These are phyloP conservation scores for Zaprionus camerounensis DNA, from an alignment of 1,140 invertebrate species.

Conservation along the genomic window DNA sequence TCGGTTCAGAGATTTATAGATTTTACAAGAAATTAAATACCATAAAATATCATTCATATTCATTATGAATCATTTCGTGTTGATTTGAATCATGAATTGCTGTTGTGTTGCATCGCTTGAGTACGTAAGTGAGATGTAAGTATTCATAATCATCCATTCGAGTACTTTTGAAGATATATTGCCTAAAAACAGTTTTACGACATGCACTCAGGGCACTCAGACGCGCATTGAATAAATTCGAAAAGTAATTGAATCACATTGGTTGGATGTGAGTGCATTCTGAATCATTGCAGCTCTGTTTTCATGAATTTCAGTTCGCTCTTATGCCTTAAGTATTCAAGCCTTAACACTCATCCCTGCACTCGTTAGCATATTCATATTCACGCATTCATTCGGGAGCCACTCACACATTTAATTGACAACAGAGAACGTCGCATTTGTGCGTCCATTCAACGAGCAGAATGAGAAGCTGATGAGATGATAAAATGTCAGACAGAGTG, in stretches of 20 bases:
- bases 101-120: too few relatives aligned
- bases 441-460: too few relatives aligned
- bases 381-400: slow-evolving; percentile 5
- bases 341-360: not conserved
- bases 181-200: not conserved
- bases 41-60: too few relatives aligned
- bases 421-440: not conserved
- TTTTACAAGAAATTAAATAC: too few relatives aligned
- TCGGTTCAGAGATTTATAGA: too few relatives aligned
- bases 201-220: not conserved
- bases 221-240: too few relatives aligned
- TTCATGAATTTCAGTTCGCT: not conserved
- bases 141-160: not conserved
- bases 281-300: not conserved
- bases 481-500: not conserved
- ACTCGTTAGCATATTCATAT: slow-evolving; percentile 1
- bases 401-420: slow-evolving; percentile 11
- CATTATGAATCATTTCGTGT: too few relatives aligned
- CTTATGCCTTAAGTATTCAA: not conserved
- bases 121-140: too few relatives aligned
- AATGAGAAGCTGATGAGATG: not conserved
- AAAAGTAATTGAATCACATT: too few relatives aligned
- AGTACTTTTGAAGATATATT: not conserved
- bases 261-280: not conserved
- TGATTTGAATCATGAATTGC: too few relatives aligned